Evolutionary conservation across 2,888 invertebrate species (phyloP).

Genomic region (Erebia palarica): DNA sequence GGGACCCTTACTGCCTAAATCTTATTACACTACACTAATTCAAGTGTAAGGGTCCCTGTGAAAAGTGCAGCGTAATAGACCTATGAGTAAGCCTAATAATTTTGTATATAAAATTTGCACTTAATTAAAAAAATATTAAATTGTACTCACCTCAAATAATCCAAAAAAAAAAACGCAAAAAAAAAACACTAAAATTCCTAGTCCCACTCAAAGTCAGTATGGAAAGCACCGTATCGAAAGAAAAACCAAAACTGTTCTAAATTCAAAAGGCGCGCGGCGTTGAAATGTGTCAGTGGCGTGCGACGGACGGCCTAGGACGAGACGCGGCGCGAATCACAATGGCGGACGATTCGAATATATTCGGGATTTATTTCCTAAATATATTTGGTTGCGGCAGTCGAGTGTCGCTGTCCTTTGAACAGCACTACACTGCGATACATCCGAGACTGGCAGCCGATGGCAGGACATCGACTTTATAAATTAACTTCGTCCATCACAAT

Average conservation of each 20-base stretch:
- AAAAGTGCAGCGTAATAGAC: too few relatives aligned
- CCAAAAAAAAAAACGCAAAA: slow-evolving; percentile 48
- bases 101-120: neutral
- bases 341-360: slow-evolving; percentile 54
- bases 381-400: slow-evolving; percentile 66
- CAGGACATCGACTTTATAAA: slow-evolving; percentile 81
- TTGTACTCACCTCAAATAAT: slow-evolving; percentile 57
- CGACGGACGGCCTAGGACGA: slow-evolving; percentile 73
- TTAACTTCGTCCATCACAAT: slow-evolving; percentile 71
- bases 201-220: slow-evolving; percentile 57
- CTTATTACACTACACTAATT: too few relatives aligned
- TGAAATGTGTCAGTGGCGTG: slow-evolving; percentile 82
- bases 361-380: slow-evolving; percentile 63
- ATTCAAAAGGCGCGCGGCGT: slow-evolving; percentile 77
- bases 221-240: slow-evolving; percentile 62
- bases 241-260: slow-evolving; percentile 71
- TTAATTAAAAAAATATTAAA: neutral
- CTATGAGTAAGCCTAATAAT: too few relatives aligned
- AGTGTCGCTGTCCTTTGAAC: slow-evolving; percentile 71
- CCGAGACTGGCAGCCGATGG: slow-evolving; percentile 68
- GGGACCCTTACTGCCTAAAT: too few relatives aligned
- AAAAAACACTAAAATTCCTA: slow-evolving; percentile 52
- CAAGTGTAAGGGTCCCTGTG: too few relatives aligned
- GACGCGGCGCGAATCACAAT: slow-evolving; percentile 68
- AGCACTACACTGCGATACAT: slow-evolving; percentile 64